Evolutionary conservation across 2,888 invertebrate species (phyloP), one percentile per base, ranked within the genome.

Genomic region (Ectemnius continuus): DNA sequence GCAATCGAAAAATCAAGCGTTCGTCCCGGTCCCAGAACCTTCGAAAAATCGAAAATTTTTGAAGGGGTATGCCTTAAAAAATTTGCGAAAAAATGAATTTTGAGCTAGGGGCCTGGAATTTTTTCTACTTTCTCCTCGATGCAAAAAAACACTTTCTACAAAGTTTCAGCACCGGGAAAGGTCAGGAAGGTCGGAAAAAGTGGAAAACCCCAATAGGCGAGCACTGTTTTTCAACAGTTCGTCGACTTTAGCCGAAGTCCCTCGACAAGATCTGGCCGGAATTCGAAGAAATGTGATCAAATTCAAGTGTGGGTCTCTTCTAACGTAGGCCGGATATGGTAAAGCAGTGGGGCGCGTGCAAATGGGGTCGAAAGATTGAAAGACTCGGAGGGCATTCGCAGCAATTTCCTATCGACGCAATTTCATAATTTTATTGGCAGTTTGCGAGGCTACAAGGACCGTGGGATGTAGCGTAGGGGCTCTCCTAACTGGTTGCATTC

Each of bases 391-490:
- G 82, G 84, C 85, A 87, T 87, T 87, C 82, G 79, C 85, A 87
- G 78, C 90, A 90, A 90, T 90, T 90, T 90, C 90, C 90, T 88
- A 79, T 80, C 79, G 83, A 82, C 84, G 80, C 80, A 86, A 88
- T 85, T 84, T 84, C 84, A 87, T 88, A 90, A 89, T 89, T 86
- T 89, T 88, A 90, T 89, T 89, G 88, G 82, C 90, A 88, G 88
- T 89, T 88, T 87, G 83, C 84, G 84, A 87, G 76, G 86, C 82
- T 88, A 88, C 87, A 85, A 65, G 60, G 36, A 70, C 63, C 46
- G 67, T 58, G 62, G 16, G 8, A 14, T 5, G 16, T 52, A 36
- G 36, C 36, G 11, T 36, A 52, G 16, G 52, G 16, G 52, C 6
- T 52, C 6, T 52, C 52, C 1, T 2, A 58, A 59, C 47, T 47